Base-by-base conservation (phyloP, 2,797 vertebrate genomes). In the Salmo trutta region DNA sequence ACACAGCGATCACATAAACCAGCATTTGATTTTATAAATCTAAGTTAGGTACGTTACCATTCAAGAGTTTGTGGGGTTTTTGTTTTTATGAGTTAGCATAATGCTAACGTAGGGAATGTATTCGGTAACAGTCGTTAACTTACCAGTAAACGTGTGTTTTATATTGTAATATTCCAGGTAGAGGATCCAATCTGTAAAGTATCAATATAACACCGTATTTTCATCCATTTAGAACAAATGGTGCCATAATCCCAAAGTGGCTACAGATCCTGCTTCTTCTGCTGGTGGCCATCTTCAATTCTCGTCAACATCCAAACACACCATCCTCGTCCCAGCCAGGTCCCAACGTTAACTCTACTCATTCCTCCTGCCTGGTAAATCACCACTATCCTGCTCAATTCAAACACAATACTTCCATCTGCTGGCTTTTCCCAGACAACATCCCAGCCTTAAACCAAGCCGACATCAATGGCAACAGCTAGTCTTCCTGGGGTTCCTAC, bases 241-340 rank as follows among this genome's bases (percentile, higher is more conserved):
- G 89, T 65, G 86, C 81, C 83, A 79, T 82, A 86, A 79, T 87
- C 84, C 87, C 51, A 80, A 76, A 82, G 87, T 82, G 83, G 24
- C 81, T 78, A 70, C 77, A 74, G 90, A 86, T 86, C 81, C 84
- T 24, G 24, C 24, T 24, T 24, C 80, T 83, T 73, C 82, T 84
- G 83, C 81, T 87, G 91, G 94, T 90, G 83, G 94, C 94, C 94
- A 95, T 95, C 81, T 92, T 94, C 94, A 90, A 89, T 24, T 24
- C 24, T 24, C 24, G 24, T 93, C 54, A 19, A 91, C 90, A 94
- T 93, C 89, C 86, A 91, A 87, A 88, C 85, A 88, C 84, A 75
- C 0, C 24, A 24, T 24, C 24, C 24, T 24, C 24, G 24, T 24
- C 24, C 24, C 24, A 24, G 24, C 24, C 24, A 24, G 24, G 24